Evolutionary conservation across 2,888 invertebrate species (phyloP).

Genomic region (Orchesella flavescens): DNA sequence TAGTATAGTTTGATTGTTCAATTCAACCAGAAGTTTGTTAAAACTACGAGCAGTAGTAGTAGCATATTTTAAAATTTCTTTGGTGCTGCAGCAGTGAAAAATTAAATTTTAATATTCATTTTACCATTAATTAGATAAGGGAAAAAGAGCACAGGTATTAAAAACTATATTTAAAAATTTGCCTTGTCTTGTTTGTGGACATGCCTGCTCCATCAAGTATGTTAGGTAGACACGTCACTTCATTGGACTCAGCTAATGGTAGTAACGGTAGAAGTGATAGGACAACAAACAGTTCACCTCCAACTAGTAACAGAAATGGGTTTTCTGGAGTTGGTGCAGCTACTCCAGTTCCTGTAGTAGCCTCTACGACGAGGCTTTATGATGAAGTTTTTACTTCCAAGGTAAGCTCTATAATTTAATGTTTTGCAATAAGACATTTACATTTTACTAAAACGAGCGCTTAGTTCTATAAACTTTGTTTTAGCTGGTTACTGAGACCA

Average conservation of each 20-base stretch:
- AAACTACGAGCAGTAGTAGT: no score
- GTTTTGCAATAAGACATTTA: background rate
- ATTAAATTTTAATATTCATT: no score
- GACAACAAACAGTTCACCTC: background rate
- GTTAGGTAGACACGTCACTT: slow-evolving; percentile 11
- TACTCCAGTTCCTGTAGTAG: background rate
- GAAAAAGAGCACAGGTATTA: no score
- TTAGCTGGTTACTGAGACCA: slow-evolving; percentile 38
- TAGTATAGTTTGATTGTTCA: no score
- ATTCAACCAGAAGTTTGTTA: no score
- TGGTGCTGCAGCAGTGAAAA: no score
- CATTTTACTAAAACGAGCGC: no score
- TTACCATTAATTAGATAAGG: no score
- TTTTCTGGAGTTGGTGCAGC: background rate
- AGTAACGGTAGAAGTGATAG: background rate
- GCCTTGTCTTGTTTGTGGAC: background rate
- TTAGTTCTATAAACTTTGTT: background rate
- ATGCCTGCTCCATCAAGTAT: slow-evolving; percentile 47
- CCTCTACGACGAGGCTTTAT: background rate
- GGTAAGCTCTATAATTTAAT: slow-evolving; percentile 21
- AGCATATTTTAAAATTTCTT: no score
- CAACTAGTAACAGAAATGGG: background rate
- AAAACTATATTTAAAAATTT: no score
- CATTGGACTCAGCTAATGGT: background rate
- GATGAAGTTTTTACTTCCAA: slow-evolving; percentile 48